phyloP scores from a whole-genome alignment of 2,797 vertebrate species.

The Phrynocephalus guinanensis region DNA sequence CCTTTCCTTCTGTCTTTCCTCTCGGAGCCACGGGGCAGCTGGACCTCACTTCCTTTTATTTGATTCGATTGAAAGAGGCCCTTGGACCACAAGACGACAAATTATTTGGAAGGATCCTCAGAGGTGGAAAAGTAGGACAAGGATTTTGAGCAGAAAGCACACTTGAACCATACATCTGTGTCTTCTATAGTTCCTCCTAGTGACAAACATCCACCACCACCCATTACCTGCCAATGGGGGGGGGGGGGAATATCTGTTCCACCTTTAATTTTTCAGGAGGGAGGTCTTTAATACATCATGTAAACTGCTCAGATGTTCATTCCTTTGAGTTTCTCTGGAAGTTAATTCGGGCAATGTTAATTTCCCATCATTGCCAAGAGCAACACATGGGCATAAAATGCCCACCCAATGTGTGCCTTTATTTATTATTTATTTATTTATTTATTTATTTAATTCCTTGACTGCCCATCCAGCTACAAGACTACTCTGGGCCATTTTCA shows the following conservation, averaged over 20 bases:
- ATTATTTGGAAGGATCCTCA: neutral
- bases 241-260: neutral
- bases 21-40: too few relatives aligned
- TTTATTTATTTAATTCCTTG: too few relatives aligned
- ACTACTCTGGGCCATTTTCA: too few relatives aligned
- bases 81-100: neutral
- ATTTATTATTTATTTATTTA: too few relatives aligned
- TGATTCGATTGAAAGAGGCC: neutral
- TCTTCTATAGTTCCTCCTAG: neutral
- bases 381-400: too few relatives aligned
- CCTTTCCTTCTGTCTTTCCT: neutral
- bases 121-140: neutral
- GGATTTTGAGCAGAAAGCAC: neutral
- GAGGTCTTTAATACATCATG: neutral
- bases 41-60: too few relatives aligned
- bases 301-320: too few relatives aligned
- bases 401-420: too few relatives aligned
- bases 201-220: neutral
- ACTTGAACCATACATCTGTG: neutral
- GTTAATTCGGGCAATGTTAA: neutral
- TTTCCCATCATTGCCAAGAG: too few relatives aligned
- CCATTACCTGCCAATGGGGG: neutral
- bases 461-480: too few relatives aligned
- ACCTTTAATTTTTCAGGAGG: too few relatives aligned
- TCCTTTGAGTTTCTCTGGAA: neutral